phyloP scores from a whole-genome alignment of 2,113 vertebrate species.

The Paralichthys olivaceus region DNA sequence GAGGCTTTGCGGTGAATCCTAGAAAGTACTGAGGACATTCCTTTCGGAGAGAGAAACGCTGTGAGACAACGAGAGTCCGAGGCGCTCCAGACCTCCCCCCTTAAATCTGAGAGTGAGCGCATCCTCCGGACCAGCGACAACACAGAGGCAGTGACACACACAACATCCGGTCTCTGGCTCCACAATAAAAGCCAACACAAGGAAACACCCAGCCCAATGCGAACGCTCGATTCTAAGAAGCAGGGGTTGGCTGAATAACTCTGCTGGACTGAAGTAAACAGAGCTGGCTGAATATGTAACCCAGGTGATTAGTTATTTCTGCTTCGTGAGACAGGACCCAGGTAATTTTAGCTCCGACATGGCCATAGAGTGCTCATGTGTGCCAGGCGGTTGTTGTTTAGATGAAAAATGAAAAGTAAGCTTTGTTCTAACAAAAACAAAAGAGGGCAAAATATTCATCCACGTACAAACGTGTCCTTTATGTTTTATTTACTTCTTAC shows the following conservation, averaged over 20 bases:
- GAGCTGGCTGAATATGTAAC: neutral
- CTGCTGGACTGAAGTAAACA: neutral
- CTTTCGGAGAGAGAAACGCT: constrained; percentile 48
- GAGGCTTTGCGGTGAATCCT: neutral
- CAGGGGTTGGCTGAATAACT: neutral
- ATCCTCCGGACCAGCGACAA: constrained; percentile 40
- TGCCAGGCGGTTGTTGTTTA: neutral
- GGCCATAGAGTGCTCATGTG: neutral
- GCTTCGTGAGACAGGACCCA: neutral
- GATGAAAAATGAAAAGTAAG: neutral
- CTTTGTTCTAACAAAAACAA: neutral
- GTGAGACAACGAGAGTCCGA: constrained; percentile 66
- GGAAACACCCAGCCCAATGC: neutral
- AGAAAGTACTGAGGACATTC: constrained; percentile 46
- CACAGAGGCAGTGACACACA: fast-evolving
- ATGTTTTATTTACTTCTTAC: neutral
- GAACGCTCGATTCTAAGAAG: no score
- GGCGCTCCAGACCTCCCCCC: constrained; percentile 67
- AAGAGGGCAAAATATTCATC: no score
- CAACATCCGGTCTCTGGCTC: neutral
- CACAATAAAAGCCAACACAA: constrained; percentile 44
- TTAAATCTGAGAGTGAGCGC: constrained; percentile 62
- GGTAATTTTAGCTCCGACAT: neutral
- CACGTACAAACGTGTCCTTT: no score
- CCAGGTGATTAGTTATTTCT: neutral